phyloP scores from a whole-genome alignment of 2,113 vertebrate species.

The Phrynosoma platyrhinos region DNA sequence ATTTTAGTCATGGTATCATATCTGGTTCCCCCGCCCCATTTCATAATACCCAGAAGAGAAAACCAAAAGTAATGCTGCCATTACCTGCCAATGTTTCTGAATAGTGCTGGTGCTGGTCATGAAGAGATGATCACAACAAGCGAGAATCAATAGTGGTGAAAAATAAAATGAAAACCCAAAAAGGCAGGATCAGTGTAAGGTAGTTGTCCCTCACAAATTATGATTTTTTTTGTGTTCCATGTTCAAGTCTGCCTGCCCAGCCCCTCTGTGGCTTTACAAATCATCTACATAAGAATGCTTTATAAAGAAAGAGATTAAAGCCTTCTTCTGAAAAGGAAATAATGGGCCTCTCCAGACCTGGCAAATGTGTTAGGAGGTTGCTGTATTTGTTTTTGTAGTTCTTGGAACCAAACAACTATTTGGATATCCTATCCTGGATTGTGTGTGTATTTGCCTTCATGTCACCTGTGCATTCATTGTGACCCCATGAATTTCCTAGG shows the following conservation, averaged over 20 bases:
- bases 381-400: too few relatives aligned
- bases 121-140: slow-evolving; percentile 1
- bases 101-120: slow-evolving; percentile 8
- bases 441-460: too few relatives aligned
- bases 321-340: background rate
- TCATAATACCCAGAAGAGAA: slow-evolving; percentile 33
- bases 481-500: too few relatives aligned
- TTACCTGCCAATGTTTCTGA: slow-evolving; percentile 56
- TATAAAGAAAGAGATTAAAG: background rate
- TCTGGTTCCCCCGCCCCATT: background rate
- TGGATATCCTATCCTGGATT: too few relatives aligned
- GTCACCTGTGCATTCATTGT: too few relatives aligned
- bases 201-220: background rate
- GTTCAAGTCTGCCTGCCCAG: background rate
- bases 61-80: slow-evolving; percentile 48
- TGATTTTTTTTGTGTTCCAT: background rate
- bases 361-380: too few relatives aligned
- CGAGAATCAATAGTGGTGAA: background rate
- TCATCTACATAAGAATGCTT: background rate
- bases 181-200: background rate
- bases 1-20: slow-evolving; percentile 36
- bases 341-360: background rate
- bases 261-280: background rate
- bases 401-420: too few relatives aligned
- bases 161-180: background rate